phyloP scores from a whole-genome alignment of 2,888 invertebrate genomes.

The Molanna angustata region DNA sequence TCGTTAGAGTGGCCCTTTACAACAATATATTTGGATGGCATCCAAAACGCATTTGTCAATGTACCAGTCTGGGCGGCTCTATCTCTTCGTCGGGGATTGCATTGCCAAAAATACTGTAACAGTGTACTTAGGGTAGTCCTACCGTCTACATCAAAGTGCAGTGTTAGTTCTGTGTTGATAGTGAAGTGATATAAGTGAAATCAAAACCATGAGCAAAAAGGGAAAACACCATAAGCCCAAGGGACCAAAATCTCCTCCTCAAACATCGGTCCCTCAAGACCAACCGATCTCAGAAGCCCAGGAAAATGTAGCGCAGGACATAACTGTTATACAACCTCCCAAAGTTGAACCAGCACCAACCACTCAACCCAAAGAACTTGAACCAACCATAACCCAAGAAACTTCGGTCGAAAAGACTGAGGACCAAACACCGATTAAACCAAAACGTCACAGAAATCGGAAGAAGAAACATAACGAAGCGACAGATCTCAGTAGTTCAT shows the following conservation, averaged over 20 bases:
- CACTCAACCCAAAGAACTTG: slow-evolving; percentile 11
- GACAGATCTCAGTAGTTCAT: too few species aligned
- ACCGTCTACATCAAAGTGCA: slow-evolving; percentile 10
- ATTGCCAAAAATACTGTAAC: slow-evolving; percentile 17
- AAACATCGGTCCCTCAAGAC: slow-evolving; percentile 11
- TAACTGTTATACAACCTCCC: neutral
- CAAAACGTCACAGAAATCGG: slow-evolving; percentile 49
- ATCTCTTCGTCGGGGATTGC: slow-evolving; percentile 18
- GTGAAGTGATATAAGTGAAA: slow-evolving; percentile 34
- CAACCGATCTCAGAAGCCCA: neutral
- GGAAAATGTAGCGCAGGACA: slow-evolving; percentile 30
- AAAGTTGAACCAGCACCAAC: neutral
- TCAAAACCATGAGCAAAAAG: slow-evolving; percentile 27
- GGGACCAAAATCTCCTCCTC: slow-evolving; percentile 28
- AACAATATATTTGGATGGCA: slow-evolving; percentile 15
- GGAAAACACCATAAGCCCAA: slow-evolving; percentile 31
- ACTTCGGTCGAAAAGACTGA: too few species aligned
- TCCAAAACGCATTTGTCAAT: slow-evolving; percentile 26
- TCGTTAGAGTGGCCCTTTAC: neutral
- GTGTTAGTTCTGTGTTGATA: neutral
- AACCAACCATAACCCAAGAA: too few species aligned
- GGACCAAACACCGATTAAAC: slow-evolving; percentile 43
- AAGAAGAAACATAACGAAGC: slow-evolving; percentile 43
- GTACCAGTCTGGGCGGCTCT: slow-evolving; percentile 17
- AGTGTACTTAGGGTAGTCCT: slow-evolving; percentile 17